Base-by-base conservation (phyloP, 2,888 invertebrate species). In the Chelonus formosanus region DNA sequence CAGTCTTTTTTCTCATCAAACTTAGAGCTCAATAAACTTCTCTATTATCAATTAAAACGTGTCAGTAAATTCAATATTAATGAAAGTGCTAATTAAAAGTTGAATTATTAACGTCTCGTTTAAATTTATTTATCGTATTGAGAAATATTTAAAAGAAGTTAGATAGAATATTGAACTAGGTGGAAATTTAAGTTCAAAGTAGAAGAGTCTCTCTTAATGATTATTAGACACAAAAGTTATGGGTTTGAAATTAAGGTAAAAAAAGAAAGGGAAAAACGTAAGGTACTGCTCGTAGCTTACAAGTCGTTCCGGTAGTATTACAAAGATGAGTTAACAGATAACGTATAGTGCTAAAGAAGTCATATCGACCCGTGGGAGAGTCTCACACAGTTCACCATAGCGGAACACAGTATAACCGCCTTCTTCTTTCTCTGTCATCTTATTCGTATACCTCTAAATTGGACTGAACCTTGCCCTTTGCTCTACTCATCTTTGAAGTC, bases 311-410 rank as follows among this genome's bases (percentile, higher is more conserved):
- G 65, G 52, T 61, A 36, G 69, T 70, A 59, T 67, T 65, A 68
- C 66, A 60, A 63, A 73, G 73, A 74, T 74, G 71, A 72, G 74
- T 69, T 67, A 67, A 62, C 68, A 57, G 73, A 72, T 72, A 73
- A 73, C 61, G 58, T 65, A 61, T 68, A 53, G 64, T 63, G 54
- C 62, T 66, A 67, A 69, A 65, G 65, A 67, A 59, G 65, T 53
- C 50, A 73, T 72, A 74, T 72, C 70, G 72, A 65, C 71, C 74
- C 82, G 82, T 82, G 82, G 78, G 82, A 82, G 78, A 79, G 71
- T 82, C 82, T 78, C 82, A 82, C 82, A 82, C 78, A 76, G 76
- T 72, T 78, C 81, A 82, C 71, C 71, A 73, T 78, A 82, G 80
- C 81, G 82, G 81, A 82, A 82, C 82, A 75, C 71, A 68, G 32